Evolutionary conservation across 2,888 invertebrate species (phyloP), one percentile per base, ranked within the genome.

Genomic region (Argyresthia albistria): DNA sequence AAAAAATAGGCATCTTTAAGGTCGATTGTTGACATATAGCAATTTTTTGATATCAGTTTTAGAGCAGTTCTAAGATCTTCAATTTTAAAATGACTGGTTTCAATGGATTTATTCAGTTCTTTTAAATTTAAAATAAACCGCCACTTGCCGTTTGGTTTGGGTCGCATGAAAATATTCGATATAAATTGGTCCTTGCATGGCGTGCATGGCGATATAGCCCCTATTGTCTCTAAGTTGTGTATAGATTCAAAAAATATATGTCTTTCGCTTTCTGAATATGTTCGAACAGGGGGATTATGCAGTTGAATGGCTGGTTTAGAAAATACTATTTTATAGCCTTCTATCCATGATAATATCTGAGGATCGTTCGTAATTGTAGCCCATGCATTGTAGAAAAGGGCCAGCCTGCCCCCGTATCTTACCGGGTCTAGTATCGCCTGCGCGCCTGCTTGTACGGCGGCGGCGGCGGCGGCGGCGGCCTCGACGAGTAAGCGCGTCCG

Each of bases 291-390:
- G n/a, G 35, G n/a, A 7, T 7, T 8, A 12, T 9, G 3, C 10
- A 12, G 11, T 43, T 48, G 51, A 45, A 45, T 8, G 6, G 45
- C 49, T 48, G 43, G 49, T n/a, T 16, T 4, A 35, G n/a, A 10
- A 49, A 51, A 48, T 14, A 15, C 4, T 11, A 52, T 48, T 42
- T 51, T 52, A 14, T 52, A 52, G n/a, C 52, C 54, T 46, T 53
- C 10, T 2, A 58, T 56, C 54, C 55, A 60, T 11, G 54, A 55
- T 0, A 57, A 45, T 35, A 60, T 51, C 2, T 43, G 47, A 8
- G 9, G 37, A 11, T 60, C 60, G n/a, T 51, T n/a, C 11, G 57
- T 58, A 8, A 58, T 57, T 3, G 45, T 51, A 6, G 54, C 45
- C 60, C 60, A 60, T 39, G 56, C 54, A 10, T 54, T 2, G 14